A percentile compares a stretch with the other conserved stretches of the same genome.
Conservation (phyloP, 1,140 invertebrate genomes). For the Euura saliciscinereae region DNA sequence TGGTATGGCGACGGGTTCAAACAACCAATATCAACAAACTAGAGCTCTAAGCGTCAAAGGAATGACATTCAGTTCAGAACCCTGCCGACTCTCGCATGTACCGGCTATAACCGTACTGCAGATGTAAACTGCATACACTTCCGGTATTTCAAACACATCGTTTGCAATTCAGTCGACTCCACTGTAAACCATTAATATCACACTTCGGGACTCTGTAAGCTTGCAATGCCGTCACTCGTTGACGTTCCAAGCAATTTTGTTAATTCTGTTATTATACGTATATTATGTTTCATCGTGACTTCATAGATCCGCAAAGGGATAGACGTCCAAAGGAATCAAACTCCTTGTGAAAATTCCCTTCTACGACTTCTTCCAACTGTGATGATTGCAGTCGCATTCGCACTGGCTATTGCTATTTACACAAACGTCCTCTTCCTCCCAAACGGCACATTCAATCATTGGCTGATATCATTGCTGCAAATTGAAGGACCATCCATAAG, state of each 20-base stretch:
- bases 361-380: no score
- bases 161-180: background rate
- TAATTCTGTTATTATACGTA: no score
- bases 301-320: no score
- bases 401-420: background rate
- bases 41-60: background rate
- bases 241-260: no score
- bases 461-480: background rate
- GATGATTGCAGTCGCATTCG: no score
- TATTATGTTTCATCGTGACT: no score
- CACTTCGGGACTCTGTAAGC: no score
- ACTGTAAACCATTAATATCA: background rate
- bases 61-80: background rate
- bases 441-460: background rate
- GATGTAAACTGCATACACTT: background rate
- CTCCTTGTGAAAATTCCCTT: no score
- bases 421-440: background rate
- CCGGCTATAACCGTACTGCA: background rate
- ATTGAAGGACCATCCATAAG: background rate
- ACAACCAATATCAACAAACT: background rate
- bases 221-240: no score
- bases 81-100: background rate
- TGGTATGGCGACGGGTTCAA: background rate
- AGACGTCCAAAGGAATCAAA: no score
- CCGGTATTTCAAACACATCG: background rate